Percentiles rank a stretch among this genome's conserved stretches.
These are phyloP conservation scores for Gila orcuttii DNA, from an alignment of 2,113 vertebrate species.

Conservation along the genomic window DNA sequence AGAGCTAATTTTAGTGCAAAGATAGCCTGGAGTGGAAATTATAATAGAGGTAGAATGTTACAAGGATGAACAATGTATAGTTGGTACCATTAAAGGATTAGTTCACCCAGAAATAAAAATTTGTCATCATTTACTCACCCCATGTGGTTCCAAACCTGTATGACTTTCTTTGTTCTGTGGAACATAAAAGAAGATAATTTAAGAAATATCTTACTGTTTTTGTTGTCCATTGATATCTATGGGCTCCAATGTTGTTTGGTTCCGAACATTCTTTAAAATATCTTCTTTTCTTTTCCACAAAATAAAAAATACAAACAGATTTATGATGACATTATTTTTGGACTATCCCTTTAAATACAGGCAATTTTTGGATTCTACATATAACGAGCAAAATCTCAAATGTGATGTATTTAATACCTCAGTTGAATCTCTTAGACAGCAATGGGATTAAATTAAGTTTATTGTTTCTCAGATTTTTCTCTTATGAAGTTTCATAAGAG, in stretches of 20 bases:
- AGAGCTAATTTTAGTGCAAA: constrained; percentile 6
- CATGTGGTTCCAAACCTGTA: not conserved
- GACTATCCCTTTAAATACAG: not conserved
- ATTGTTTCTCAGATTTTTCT: not conserved
- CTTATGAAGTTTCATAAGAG: not conserved
- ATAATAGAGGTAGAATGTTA: not conserved
- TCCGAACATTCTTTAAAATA: not conserved
- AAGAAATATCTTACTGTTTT: not conserved
- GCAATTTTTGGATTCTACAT: not conserved
- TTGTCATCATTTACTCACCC: not conserved
- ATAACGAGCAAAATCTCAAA: not conserved
- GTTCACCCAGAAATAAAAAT: not conserved
- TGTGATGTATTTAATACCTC: not conserved
- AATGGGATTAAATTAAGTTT: too few relatives aligned
- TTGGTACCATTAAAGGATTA: not conserved
- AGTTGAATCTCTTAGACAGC: not conserved
- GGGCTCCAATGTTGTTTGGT: not conserved
- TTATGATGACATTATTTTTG: not conserved
- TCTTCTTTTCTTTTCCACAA: not conserved
- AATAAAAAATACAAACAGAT: not conserved
- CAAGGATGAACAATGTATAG: not conserved
- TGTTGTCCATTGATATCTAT: not conserved
- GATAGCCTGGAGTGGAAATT: constrained; percentile 2
- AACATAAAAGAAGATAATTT: not conserved
- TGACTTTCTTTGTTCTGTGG: not conserved